A percentile compares a stretch with the other conserved stretches of the same genome.
phyloP scores from a whole-genome alignment of 2,113 vertebrate genomes.

The Notarius quadriscutis region DNA sequence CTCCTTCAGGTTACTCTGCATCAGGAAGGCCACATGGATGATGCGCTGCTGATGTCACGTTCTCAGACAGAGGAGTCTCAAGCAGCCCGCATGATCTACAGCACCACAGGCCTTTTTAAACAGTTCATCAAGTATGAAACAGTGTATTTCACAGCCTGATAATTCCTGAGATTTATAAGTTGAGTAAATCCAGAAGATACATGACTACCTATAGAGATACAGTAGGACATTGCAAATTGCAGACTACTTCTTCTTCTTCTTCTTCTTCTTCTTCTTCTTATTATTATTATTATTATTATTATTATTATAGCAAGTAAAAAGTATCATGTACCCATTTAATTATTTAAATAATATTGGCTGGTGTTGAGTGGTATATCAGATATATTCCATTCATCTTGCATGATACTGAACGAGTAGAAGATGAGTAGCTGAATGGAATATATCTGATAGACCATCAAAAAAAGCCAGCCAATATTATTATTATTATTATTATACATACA shows the following conservation, averaged over 20 bases:
- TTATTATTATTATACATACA: no score
- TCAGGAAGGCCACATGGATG: constrained; percentile 93
- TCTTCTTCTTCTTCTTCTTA: no score
- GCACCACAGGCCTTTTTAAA: constrained; percentile 84
- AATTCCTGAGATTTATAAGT: neutral
- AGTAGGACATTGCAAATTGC: neutral
- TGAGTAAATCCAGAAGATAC: neutral
- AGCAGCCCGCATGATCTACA: constrained; percentile 90
- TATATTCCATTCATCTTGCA: no score
- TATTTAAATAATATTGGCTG: neutral
- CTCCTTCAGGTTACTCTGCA: constrained; percentile 84
- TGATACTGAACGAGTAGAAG: no score
- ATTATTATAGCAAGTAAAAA: neutral
- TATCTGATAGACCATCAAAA: no score
- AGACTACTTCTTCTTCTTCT: no score
- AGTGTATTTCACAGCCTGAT: neutral
- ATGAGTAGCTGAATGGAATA: no score
- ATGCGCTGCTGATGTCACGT: constrained; percentile 82
- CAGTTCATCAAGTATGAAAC: constrained; percentile 84
- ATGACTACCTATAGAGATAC: neutral
- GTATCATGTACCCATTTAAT: neutral
- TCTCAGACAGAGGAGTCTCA: constrained; percentile 90
- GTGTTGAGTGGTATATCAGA: no score
- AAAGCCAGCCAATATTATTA: no score
- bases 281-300: neutral